Evolutionary conservation across 2,113 vertebrate species (phyloP), one percentile per base, ranked within the genome.

Genomic region (Alexandromys fortis): DNA sequence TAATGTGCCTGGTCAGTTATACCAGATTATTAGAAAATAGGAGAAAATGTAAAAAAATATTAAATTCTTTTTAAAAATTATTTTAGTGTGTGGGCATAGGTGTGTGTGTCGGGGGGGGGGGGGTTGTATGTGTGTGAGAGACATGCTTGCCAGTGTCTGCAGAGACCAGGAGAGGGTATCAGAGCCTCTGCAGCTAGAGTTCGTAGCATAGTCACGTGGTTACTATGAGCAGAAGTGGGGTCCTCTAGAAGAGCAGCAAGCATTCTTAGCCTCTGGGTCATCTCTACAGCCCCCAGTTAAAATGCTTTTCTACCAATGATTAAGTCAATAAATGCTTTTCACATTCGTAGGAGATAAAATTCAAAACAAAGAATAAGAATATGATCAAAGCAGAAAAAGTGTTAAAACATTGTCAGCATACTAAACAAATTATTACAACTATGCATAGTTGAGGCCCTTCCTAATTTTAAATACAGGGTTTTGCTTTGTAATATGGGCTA

Each of bases 361-460:
- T 91, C 58, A 77, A n/a, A 70, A 83, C 26, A 89, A 88, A 93
- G 58, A 21, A 81, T 93, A 87, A 38, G 77, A 90, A 67, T 47
- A 3, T 12, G 1, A 89, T 90, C 7, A 33, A 82, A 52, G 26
- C 52, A 94, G 68, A 89, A 86, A 93, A 72, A 72, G 35, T 7
- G 63, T 77, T 72, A 42, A 73, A 21, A 42, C 12, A 72, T 86
- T 94, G 28, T 77, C 47, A 81, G 24, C 76, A 86, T 72, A 52
- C 55, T 52, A 76, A 76, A 55, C 28, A 83, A 58, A 33, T 13
- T 55, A 91, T 72, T 76, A 65, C 2, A 91, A 47, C 86, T 86
- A 52, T 28, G 28, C 88, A 19, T 30, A 65, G 38, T 52, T 68
- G 91, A 49, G 3, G 52, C 26, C 42, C 22, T 49, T 49, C 26